These are phyloP conservation scores for Mixornis gularis DNA, from an alignment of 2,113 vertebrate species.

Conservation along the genomic window DNA sequence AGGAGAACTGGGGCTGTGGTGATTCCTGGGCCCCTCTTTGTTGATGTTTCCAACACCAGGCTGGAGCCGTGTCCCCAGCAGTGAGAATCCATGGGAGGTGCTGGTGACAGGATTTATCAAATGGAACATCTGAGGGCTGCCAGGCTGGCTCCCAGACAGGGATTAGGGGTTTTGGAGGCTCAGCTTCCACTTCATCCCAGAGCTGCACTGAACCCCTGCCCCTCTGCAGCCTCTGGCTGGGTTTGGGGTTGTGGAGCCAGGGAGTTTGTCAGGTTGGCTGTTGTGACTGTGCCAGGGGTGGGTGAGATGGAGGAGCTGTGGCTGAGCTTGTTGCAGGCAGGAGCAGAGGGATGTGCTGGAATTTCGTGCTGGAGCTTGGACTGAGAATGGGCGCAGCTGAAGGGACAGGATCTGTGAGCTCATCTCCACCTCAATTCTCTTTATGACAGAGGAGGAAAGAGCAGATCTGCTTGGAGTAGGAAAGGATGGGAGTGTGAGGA, in stretches of 20 bases:
- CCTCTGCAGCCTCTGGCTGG: background rate
- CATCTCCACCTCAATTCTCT: background rate
- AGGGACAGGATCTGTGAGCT: background rate
- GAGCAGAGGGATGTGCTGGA: background rate
- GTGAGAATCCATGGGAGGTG: background rate
- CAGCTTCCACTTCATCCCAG: background rate
- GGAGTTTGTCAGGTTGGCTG: background rate
- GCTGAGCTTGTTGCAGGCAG: background rate
- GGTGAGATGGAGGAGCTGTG: background rate
- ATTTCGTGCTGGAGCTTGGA: background rate
- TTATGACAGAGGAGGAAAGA: background rate
- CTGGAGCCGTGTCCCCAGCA: background rate
- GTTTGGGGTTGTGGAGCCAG: background rate
- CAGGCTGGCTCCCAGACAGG: background rate
- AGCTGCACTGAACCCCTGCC: background rate
- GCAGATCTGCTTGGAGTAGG: background rate
- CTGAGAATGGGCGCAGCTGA: background rate
- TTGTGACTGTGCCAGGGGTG: background rate
- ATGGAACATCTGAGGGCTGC: constrained; percentile 10
- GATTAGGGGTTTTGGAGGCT: background rate
- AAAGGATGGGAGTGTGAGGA: background rate
- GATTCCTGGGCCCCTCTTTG: background rate
- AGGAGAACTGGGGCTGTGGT: fast-evolving
- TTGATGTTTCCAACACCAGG: background rate
- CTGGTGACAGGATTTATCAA: constrained; percentile 5